Conservation (phyloP, 1,140 invertebrate genomes). For the Proctacanthus coquilletti region DNA sequence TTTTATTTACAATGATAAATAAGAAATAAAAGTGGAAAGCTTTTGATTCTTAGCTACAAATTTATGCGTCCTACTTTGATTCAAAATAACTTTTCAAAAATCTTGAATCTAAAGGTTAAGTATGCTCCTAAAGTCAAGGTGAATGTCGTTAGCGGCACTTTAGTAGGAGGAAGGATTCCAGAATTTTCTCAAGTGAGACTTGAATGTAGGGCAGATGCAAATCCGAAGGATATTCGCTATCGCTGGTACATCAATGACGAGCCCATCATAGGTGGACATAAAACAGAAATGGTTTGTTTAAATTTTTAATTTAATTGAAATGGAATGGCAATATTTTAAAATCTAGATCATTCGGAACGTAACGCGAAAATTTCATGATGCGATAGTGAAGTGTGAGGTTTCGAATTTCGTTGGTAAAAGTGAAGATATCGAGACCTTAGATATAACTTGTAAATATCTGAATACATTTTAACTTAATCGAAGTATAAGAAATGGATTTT, state of each 20-base stretch:
- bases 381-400: constrained; percentile 66
- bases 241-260: constrained; percentile 57
- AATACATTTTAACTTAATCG: neutral
- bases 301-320: constrained; percentile 3
- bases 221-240: constrained; percentile 57
- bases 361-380: constrained; percentile 51
- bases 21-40: no score
- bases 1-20: no score
- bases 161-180: constrained; percentile 48
- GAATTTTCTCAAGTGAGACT: constrained; percentile 71
- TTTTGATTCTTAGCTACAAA: no score
- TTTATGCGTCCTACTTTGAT: no score
- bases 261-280: constrained; percentile 40
- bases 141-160: constrained; percentile 41
- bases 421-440: constrained; percentile 55
- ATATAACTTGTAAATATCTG: constrained; percentile 52
- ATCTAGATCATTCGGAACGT: constrained; percentile 44
- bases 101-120: constrained; percentile 59
- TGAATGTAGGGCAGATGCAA: constrained; percentile 56
- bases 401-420: constrained; percentile 62
- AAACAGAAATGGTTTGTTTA: constrained; percentile 41
- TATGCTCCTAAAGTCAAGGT: constrained; percentile 68
- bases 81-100: no score
- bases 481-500: neutral
- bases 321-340: neutral